Evolutionary conservation across 2,888 invertebrate species (phyloP).

Genomic region (Sceliomorpha sp.): DNA sequence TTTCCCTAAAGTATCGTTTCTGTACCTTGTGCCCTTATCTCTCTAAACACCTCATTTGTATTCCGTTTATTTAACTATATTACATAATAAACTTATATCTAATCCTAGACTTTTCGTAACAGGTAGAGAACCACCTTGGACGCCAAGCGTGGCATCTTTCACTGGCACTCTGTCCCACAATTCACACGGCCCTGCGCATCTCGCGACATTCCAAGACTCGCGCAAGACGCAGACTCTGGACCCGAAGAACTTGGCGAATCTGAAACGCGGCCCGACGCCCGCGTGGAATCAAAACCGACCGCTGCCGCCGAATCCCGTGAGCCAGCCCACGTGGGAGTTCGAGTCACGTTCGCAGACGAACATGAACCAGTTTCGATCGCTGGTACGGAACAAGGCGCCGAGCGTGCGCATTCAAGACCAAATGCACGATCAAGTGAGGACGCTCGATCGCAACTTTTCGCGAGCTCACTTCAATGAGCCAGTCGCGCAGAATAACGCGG

Average conservation of each 20-base stretch:
- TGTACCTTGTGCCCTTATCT: no score
- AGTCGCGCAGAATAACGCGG: conserved; percentile 68
- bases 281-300: conserved; percentile 74
- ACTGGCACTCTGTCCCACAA: conserved; percentile 78
- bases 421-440: conserved; percentile 75
- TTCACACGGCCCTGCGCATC: conserved; percentile 76
- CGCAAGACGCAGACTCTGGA: conserved; percentile 78
- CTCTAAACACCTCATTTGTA: no score
- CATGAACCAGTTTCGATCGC: conserved; percentile 82
- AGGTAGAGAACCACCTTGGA: conserved; percentile 79
- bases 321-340: conserved; percentile 68
- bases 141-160: conserved; percentile 78
- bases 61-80: no score
- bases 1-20: no score
- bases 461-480: conserved; percentile 72
- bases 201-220: conserved; percentile 78
- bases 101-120: no score
- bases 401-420: conserved; percentile 77
- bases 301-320: conserved; percentile 66
- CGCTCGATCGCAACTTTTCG: conserved; percentile 76
- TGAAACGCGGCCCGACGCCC: conserved; percentile 75
- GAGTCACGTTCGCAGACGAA: conserved; percentile 77
- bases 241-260: conserved; percentile 75
- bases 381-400: conserved; percentile 78
- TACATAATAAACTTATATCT: no score